Percentiles rank a stretch among this genome's conserved stretches.
phyloP scores from a whole-genome alignment of 2,888 invertebrate genomes.

The Fissipunctia ypsillon region DNA sequence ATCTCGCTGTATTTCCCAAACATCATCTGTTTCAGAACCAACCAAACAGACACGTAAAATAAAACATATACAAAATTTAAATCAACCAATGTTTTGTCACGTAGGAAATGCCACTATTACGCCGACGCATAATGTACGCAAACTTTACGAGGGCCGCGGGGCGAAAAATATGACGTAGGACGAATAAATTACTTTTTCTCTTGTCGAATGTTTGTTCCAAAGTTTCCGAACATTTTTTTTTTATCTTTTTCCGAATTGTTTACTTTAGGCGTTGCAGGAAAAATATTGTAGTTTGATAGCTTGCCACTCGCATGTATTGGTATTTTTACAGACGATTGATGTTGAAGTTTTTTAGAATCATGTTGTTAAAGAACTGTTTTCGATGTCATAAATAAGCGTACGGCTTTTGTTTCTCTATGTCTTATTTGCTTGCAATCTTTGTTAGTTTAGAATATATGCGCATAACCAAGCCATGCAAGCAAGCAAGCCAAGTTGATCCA shows the following conservation, averaged over 20 bases:
- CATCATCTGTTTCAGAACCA: background rate
- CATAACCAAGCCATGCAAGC: too few species aligned
- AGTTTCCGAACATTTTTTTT: conserved; percentile 66
- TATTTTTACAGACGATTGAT: conserved; percentile 44
- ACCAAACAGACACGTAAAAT: conserved; percentile 26
- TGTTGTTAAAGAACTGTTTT: conserved; percentile 4
- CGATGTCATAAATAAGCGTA: conserved; percentile 3
- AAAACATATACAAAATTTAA: conserved; percentile 48
- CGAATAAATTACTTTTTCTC: conserved; percentile 80
- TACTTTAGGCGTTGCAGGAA: conserved; percentile 65
- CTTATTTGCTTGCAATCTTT: background rate
- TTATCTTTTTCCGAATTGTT: conserved; percentile 74
- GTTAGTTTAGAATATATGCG: background rate
- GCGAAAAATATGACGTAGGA: conserved; percentile 77
- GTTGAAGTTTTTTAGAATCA: conserved; percentile 22
- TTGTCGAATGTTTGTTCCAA: conserved; percentile 73
- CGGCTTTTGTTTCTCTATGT: background rate
- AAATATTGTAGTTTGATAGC: conserved; percentile 78
- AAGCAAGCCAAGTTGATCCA: background rate
- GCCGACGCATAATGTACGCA: conserved; percentile 64
- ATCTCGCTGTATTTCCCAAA: background rate
- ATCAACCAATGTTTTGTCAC: conserved; percentile 66
- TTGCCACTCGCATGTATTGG: conserved; percentile 75
- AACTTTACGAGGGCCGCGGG: conserved; percentile 70
- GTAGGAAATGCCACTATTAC: conserved; percentile 70